A percentile compares a stretch with the other conserved stretches of the same genome.
Conservation (phyloP, 2,888 invertebrate genomes). For the Pteria penguin region DNA sequence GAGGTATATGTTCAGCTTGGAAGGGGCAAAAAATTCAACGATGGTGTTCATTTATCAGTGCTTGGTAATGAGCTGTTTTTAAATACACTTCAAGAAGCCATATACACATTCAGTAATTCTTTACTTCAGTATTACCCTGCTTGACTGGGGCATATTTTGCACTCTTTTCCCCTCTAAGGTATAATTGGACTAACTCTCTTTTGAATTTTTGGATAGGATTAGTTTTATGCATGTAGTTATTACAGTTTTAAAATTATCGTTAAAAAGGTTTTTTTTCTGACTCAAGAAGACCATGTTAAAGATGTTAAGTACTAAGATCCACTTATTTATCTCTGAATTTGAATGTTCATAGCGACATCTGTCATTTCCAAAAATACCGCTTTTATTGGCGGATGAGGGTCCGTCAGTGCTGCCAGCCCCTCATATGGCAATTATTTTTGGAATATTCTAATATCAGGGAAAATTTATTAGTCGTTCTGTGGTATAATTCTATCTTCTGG, state of each 20-base stretch:
- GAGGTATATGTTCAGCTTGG: background rate
- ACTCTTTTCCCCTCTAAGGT: no score
- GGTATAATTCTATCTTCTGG: background rate
- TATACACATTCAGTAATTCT: background rate
- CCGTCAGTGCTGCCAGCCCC: no score
- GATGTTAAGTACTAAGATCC: no score
- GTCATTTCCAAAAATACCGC: background rate
- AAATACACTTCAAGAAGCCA: background rate
- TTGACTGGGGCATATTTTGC: no score
- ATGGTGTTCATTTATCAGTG: background rate
- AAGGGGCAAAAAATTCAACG: background rate
- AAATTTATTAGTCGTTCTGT: background rate
- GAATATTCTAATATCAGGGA: background rate
- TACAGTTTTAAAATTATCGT: background rate
- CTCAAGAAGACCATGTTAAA: background rate
- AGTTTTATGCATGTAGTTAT: no score
- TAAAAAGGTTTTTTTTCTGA: background rate
- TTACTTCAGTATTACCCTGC: background rate
- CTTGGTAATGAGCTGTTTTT: constrained; percentile 9
- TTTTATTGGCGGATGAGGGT: background rate
- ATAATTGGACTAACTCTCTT: no score
- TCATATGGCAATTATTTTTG: no score
- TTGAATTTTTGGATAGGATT: no score
- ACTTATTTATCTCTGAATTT: no score
- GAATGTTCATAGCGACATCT: no score